These are phyloP conservation scores for Agapornis canus DNA, from an alignment of 2,797 vertebrate species.

Conservation along the genomic window DNA sequence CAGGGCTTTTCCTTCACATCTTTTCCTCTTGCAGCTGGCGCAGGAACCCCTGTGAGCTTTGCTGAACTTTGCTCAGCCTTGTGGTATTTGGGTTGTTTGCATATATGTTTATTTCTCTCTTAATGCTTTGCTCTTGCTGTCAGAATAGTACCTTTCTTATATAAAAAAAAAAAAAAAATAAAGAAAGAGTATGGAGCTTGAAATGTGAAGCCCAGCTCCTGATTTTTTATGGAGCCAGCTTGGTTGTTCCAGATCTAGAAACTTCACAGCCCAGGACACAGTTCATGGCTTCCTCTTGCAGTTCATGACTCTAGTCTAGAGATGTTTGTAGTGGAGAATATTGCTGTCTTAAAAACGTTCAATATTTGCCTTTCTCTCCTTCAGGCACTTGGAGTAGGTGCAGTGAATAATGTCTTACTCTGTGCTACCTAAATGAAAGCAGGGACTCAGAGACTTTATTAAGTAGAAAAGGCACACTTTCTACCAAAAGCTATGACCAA, in stretches of 20 bases:
- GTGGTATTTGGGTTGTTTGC: background rate
- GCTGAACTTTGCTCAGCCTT: background rate
- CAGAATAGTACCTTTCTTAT: background rate
- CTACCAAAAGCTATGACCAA: background rate
- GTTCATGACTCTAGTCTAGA: background rate
- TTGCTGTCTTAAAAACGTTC: background rate
- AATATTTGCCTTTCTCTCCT: background rate
- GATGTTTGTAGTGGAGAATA: background rate
- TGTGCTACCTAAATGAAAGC: background rate
- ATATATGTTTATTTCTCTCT: background rate
- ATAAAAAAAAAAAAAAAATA: background rate
- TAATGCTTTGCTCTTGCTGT: background rate
- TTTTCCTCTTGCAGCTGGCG: background rate
- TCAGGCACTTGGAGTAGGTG: background rate
- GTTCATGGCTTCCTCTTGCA: background rate
- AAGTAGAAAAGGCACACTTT: background rate
- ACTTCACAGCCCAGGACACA: background rate
- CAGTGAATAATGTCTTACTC: background rate
- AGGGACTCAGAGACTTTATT: background rate
- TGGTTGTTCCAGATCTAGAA: background rate
- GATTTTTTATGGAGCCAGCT: rapidly evolving
- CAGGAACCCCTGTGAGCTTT: background rate
- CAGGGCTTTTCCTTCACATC: background rate
- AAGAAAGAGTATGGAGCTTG: background rate
- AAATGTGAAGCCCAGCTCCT: background rate